Evolutionary conservation across 2,113 vertebrate genomes (phyloP).

Genomic region (Hucho hucho): DNA sequence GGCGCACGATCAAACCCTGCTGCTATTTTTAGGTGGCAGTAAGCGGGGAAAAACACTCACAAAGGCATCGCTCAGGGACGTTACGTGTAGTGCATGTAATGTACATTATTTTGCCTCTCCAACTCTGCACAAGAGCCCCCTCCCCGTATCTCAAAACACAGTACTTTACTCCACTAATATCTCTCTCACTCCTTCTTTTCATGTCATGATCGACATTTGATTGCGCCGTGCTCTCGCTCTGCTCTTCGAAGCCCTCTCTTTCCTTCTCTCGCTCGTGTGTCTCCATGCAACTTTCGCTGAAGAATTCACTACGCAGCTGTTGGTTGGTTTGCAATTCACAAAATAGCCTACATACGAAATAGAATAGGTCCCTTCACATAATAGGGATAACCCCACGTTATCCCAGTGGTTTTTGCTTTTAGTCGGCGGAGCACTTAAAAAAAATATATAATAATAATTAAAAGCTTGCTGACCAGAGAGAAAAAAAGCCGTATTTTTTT

Average conservation of each 20-base stretch:
- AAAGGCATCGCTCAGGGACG: constrained; percentile 88
- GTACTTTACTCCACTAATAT: constrained; percentile 53
- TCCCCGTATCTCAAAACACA: constrained; percentile 64
- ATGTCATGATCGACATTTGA: constrained; percentile 39
- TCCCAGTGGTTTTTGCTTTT: constrained; percentile 28
- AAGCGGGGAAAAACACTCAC: constrained; percentile 82
- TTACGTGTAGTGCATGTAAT: constrained; percentile 85
- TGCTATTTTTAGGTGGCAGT: constrained; percentile 98
- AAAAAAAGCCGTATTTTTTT: constrained; percentile 82
- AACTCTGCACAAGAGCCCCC: constrained; percentile 74
- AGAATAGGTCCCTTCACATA: constrained; percentile 41
- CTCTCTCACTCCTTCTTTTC: constrained; percentile 30
- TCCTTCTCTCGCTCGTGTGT: constrained; percentile 35
- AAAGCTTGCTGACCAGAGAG: constrained; percentile 81
- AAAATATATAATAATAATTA: constrained; percentile 73
- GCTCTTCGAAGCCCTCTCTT: constrained; percentile 50
- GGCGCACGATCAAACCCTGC: constrained; percentile 94
- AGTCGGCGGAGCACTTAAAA: constrained; percentile 65
- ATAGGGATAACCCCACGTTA: constrained; percentile 28
- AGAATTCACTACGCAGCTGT: constrained; percentile 59
- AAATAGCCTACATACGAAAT: constrained; percentile 15
- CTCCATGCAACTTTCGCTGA: constrained; percentile 65
- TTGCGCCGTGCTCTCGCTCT: constrained; percentile 38
- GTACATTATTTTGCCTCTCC: constrained; percentile 78
- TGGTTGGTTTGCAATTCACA: constrained; percentile 23